A percentile compares a stretch with the other conserved stretches of the same genome.
Conservation (phyloP, 2,113 vertebrate species). For the Poicephalus gulielmi region DNA sequence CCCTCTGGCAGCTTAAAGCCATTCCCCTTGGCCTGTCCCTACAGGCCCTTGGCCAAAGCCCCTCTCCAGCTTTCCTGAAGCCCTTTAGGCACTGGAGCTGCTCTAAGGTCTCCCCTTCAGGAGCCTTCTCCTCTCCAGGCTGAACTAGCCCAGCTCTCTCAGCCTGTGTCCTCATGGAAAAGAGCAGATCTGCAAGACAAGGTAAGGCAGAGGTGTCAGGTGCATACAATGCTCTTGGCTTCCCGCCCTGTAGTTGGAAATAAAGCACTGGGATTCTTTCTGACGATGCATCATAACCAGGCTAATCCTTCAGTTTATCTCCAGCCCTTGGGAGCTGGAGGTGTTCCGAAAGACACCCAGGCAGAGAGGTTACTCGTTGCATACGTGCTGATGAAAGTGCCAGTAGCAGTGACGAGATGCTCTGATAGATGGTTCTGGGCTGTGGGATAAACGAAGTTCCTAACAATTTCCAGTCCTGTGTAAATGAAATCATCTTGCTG, state of each 20-base stretch:
- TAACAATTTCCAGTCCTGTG: conserved; percentile 9
- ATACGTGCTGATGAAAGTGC: background rate
- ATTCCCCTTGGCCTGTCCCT: no score
- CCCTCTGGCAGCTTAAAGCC: no score
- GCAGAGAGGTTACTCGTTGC: background rate
- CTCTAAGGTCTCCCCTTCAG: background rate
- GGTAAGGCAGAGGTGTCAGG: background rate
- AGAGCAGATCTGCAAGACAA: background rate
- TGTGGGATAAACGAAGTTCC: background rate
- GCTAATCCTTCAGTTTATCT: background rate
- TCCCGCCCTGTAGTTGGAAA: background rate
- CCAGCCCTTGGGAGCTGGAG: background rate
- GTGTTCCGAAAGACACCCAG: background rate
- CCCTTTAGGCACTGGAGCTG: background rate
- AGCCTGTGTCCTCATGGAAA: background rate
- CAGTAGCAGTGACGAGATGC: background rate
- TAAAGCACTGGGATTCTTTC: background rate
- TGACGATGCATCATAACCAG: background rate
- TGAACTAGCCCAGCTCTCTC: background rate
- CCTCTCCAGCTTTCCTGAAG: no score
- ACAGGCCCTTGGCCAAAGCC: no score
- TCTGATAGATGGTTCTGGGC: background rate
- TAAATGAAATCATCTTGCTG: background rate
- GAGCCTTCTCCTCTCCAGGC: background rate
- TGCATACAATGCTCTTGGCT: background rate